Percentiles rank a stretch among this genome's conserved stretches.
These are phyloP conservation scores for Stigmatopora argus DNA, from an alignment of 2,113 vertebrate species.

Conservation along the genomic window DNA sequence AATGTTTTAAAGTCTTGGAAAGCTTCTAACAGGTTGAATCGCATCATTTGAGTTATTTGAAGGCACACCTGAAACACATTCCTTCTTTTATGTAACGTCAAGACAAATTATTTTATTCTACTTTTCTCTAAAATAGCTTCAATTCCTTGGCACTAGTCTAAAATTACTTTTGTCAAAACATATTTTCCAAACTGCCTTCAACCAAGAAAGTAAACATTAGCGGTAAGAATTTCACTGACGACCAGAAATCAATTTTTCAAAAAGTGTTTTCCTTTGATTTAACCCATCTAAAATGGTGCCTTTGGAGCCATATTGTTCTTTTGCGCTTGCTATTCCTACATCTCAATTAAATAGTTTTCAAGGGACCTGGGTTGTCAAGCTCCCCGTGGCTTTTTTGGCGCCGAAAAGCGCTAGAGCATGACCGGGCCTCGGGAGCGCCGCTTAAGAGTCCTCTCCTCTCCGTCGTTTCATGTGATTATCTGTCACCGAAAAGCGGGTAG, in stretches of 20 bases:
- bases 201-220: no score
- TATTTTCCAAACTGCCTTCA: not conserved
- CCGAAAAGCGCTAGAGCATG: slow-evolving; percentile 28
- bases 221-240: no score
- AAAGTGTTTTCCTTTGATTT: not conserved
- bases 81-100: no score
- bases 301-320: slow-evolving; percentile 71
- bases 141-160: not conserved
- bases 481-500: slow-evolving; percentile 23
- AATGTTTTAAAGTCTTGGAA: no score
- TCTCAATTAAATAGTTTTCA: slow-evolving; percentile 59
- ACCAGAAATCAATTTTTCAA: no score
- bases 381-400: slow-evolving; percentile 18
- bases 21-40: no score
- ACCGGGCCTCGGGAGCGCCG: slow-evolving; percentile 27
- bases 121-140: not conserved
- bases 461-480: slow-evolving; percentile 42
- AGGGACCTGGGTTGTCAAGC: not conserved
- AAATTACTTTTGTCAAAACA: not conserved
- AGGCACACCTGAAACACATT: no score
- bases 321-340: slow-evolving; percentile 81
- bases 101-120: not conserved
- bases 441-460: slow-evolving; percentile 18
- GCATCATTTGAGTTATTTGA: no score
- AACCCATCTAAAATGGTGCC: not conserved